These are phyloP conservation scores for Tetramorium parvispinum DNA, from an alignment of 1,140 invertebrate species.

Conservation along the genomic window DNA sequence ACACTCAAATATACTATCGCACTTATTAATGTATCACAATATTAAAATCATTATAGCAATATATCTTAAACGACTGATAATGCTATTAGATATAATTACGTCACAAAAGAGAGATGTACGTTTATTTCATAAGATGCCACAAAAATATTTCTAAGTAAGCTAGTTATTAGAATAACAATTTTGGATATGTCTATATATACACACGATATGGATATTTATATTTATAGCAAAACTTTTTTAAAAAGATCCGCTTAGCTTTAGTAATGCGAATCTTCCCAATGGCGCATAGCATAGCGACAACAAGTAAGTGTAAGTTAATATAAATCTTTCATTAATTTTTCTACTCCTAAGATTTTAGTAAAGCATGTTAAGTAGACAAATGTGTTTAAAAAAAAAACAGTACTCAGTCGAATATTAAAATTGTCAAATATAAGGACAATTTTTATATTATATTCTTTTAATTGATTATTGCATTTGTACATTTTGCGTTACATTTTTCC, in stretches of 20 bases:
- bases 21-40: slow-evolving; percentile 3
- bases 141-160: slow-evolving; percentile 23
- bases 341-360: slow-evolving; percentile 15
- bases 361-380: slow-evolving; percentile 52
- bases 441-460: background rate
- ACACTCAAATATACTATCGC: slow-evolving; percentile 8
- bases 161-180: slow-evolving; percentile 33
- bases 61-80: background rate
- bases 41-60: slow-evolving; percentile 18
- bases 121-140: background rate
- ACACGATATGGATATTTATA: slow-evolving; percentile 14
- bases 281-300: background rate
- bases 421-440: background rate
- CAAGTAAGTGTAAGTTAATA: slow-evolving; percentile 50
- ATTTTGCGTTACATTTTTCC: background rate
- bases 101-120: background rate
- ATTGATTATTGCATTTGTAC: background rate
- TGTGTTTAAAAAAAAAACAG: slow-evolving; percentile 11
- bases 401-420: slow-evolving; percentile 40
- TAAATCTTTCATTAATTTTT: slow-evolving; percentile 23
- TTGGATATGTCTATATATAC: background rate
- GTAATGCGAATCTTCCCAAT: slow-evolving; percentile 34
- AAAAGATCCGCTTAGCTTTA: slow-evolving; percentile 47
- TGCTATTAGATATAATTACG: background rate
- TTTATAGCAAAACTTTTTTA: slow-evolving; percentile 11